Base-by-base conservation (phyloP, 2,888 invertebrate species). In the Slavum lentiscoides region DNA sequence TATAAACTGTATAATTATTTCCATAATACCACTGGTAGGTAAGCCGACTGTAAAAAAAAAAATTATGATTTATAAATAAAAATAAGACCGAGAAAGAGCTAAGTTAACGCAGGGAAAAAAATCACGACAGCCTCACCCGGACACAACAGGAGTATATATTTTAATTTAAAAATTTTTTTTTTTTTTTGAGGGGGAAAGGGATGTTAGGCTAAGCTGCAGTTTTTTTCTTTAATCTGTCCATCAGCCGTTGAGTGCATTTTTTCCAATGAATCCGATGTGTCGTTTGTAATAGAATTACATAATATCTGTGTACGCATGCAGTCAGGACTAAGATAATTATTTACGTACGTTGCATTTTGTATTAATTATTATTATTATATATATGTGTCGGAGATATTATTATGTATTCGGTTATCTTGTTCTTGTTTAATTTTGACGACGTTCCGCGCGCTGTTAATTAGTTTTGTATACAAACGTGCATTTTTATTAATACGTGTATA, bases 391-490 rank as follows among this genome's bases (percentile, higher is more conserved):
- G 72, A 72, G 80, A 80, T 72, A 77, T 77, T 77, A 77, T 80
- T 80, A 72, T 80, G 80, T 80, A 80, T 80, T 80, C 72, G 30
- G 80, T 80, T 80, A 80, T 80, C 80, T 80, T 80, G 80, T 80
- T 80, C 80, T 80, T 80, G 80, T 80, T 80, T 80, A 80, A 80
- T 80, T 80, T 80, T 80, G 55, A 80, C 80, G 80, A 80, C 70
- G 77, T 80, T 72, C 53, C 72, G 64, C 64, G 43, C 69, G 58
- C 80, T 80, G 80, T 80, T 80, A 70, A 80, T 80, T 80, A 72
- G 80, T 80, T 80, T 80, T 80, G 80, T 80, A 80, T 80, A 80
- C 80, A 80, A 80, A 80, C 80, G 80, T 80, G 80, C 80, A 80
- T 80, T 80, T 49, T 80, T 80, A 80, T 80, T 80, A 80, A 80